Evolutionary conservation across 2,113 vertebrate species (phyloP).

Genomic region (Mesoclemmys tuberculata): DNA sequence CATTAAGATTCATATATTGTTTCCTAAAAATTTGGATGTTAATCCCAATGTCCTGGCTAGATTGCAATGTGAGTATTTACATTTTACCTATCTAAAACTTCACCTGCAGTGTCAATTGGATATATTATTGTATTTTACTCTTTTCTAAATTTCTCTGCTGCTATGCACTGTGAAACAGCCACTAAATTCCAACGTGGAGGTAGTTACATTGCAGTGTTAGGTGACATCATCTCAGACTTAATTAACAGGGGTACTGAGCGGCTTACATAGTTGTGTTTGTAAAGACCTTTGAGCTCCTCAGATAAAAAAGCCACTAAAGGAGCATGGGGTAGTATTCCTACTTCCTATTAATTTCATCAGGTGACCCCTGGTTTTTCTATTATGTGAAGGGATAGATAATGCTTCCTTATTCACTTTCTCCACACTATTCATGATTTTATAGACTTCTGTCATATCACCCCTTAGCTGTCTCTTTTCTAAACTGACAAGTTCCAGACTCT

Average conservation of each 20-base stretch:
- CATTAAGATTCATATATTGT: neutral
- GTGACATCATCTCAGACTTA: neutral
- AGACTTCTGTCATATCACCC: too few species aligned
- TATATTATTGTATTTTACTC: rapidly evolving
- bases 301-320: neutral
- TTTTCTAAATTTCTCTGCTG: neutral
- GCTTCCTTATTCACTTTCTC: too few species aligned
- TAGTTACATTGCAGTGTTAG: neutral
- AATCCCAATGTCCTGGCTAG: neutral
- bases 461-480: too few species aligned
- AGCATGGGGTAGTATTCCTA: neutral
- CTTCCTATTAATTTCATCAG: too few species aligned
- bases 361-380: too few species aligned
- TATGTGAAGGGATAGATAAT: too few species aligned
- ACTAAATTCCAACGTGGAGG: neutral
- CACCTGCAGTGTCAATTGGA: rapidly evolving
- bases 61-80: neutral
- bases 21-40: rapidly evolving
- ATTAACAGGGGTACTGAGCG: neutral
- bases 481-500: too few species aligned
- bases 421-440: too few species aligned
- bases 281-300: neutral
- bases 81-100: neutral
- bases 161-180: rapidly evolving
- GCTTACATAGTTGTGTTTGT: neutral